Evolutionary conservation across 2,797 vertebrate genomes (phyloP).

Genomic region (Monodelphis domestica): DNA sequence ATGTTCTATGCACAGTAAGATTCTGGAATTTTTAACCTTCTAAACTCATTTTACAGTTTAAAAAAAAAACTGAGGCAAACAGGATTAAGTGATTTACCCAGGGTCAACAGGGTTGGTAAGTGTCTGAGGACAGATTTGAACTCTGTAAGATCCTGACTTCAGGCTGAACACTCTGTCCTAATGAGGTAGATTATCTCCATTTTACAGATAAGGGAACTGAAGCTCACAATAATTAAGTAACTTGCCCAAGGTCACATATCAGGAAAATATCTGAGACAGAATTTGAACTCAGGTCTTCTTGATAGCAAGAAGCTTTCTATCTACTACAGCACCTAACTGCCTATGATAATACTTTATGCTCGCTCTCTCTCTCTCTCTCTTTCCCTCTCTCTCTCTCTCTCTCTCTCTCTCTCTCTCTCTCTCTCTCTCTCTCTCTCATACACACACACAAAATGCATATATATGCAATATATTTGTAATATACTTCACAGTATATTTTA

Average conservation of each 20-base stretch:
- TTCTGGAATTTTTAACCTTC: no score
- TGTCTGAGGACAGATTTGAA: no score
- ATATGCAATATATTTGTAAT: no score
- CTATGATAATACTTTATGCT: not conserved
- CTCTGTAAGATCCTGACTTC: no score
- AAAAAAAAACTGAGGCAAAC: no score
- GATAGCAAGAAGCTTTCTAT: not conserved
- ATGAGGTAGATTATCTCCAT: not conserved
- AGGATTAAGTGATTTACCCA: no score
- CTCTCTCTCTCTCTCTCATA: rapidly evolving
- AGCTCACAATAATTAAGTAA: not conserved
- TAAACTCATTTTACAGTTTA: no score
- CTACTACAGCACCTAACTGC: not conserved
- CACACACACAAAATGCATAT: not conserved
- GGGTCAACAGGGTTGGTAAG: no score
- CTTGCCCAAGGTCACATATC: not conserved
- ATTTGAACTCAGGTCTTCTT: not conserved
- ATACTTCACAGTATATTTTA: no score
- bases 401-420: rapidly evolving
- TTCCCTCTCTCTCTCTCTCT: rapidly evolving
- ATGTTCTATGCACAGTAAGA: no score
- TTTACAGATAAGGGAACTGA: not conserved
- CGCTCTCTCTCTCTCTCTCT: rapidly evolving
- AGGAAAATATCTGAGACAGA: not conserved
- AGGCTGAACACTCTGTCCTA: no score